Conservation (phyloP, 2,113 vertebrate species). For the Eulemur macaco region DNA sequence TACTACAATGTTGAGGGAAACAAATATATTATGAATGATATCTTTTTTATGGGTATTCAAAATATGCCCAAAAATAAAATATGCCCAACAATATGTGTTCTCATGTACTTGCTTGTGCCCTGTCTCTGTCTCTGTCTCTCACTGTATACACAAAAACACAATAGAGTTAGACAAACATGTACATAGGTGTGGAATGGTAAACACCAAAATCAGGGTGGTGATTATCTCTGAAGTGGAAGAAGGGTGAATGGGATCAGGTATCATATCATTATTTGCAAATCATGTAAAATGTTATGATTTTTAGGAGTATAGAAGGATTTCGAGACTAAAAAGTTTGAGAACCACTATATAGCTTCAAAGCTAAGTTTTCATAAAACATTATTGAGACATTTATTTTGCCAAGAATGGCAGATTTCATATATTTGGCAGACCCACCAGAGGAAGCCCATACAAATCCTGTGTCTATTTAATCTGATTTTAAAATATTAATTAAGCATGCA, state of each 20-base stretch:
- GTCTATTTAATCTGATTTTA: slow-evolving; percentile 58
- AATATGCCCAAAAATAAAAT: neutral
- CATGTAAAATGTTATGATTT: neutral
- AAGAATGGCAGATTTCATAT: slow-evolving; percentile 5
- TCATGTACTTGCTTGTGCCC: neutral
- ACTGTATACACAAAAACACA: neutral
- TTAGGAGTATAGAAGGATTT: neutral
- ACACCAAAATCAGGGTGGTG: neutral
- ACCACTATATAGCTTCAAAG: neutral
- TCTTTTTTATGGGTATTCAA: neutral
- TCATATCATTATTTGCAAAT: neutral
- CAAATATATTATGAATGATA: neutral
- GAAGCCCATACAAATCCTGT: slow-evolving; percentile 71
- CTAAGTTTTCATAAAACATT: neutral
- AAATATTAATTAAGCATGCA: slow-evolving; percentile 19
- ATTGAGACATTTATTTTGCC: neutral
- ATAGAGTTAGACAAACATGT: neutral
- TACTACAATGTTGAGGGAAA: neutral
- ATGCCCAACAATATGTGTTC: neutral
- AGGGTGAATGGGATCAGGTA: too few species aligned
- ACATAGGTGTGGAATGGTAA: neutral
- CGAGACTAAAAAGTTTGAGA: neutral
- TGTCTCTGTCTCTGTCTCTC: neutral
- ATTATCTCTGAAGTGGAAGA: neutral
- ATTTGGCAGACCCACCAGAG: slow-evolving; percentile 64